These are phyloP conservation scores for Bombus waltoni DNA, from an alignment of 1,140 invertebrate species.

Conservation along the genomic window DNA sequence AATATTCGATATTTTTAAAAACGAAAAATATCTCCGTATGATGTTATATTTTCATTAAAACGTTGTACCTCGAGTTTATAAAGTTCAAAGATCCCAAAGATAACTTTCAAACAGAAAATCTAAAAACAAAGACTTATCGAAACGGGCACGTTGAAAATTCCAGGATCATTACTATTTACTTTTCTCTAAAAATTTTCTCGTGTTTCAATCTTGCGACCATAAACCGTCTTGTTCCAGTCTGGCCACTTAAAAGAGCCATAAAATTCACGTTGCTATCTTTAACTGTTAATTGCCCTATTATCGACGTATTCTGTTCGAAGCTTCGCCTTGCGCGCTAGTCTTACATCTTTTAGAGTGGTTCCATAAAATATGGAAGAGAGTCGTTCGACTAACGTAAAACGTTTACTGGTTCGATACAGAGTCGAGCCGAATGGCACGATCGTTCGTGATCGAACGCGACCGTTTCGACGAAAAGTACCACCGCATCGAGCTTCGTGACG, in stretches of 20 bases:
- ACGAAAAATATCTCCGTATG: too few species aligned
- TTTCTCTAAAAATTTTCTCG: not conserved
- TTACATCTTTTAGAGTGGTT: not conserved
- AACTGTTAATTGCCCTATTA: not conserved
- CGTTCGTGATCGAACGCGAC: not conserved
- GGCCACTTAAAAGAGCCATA: fast-evolving
- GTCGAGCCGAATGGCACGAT: not conserved
- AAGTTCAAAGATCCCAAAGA: not conserved
- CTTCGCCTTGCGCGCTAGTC: too few species aligned
- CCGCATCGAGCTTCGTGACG: not conserved
- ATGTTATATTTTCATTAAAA: too few species aligned
- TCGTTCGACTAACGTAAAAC: not conserved
- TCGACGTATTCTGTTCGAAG: not conserved
- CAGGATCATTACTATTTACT: not conserved
- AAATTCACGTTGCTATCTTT: not conserved
- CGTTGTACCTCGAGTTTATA: not conserved
- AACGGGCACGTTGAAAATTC: not conserved
- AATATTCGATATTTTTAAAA: too few species aligned
- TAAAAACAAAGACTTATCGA: not conserved
- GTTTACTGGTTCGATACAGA: not conserved
- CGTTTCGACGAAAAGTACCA: not conserved
- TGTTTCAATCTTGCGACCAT: not conserved
- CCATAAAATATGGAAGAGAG: not conserved
- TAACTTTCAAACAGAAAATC: not conserved
- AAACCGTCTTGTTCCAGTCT: not conserved